Base-by-base conservation (phyloP, 2,797 vertebrate genomes). In the Parambassis ranga region DNA sequence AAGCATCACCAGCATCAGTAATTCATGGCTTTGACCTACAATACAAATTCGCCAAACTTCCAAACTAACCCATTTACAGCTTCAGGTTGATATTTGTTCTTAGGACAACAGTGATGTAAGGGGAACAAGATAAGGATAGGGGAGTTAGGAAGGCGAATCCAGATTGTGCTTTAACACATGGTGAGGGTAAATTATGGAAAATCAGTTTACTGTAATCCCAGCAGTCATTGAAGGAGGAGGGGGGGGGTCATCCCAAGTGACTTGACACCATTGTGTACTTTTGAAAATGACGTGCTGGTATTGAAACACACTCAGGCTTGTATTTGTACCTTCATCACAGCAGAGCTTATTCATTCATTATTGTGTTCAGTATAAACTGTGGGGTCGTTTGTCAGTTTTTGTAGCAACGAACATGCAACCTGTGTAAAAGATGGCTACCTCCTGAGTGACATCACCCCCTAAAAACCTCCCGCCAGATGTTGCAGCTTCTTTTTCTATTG, bases 171-270 rank as follows among this genome's bases (percentile, higher is more conserved):
- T 89, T 82, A 89, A 87, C 82, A 85, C 83, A 92, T 53, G 51
- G 86, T 81, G 81, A 86, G 85, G 88, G 86, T 86, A 91, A 90
- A 90, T 91, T 90, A 90, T 88, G 86, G 86, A 82, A 90, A 92
- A 91, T 90, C 89, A 90, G 77, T 83, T 92, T 91, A 91, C 65
- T 87, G 82, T 90, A 91, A 92, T 91, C 90, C 89, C 60, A 58
- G 76, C 74, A 66, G 76, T 88, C 86, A 80, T 85, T 88, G 83
- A 89, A 70, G 81, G 67, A 71, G 76, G 80, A 74, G 81, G 81
- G 67, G 71, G 76, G 80, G 74, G 81, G 90, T 90, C 85, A 90
- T 91, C 86, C 82, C 73, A 39, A 60, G 82, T 64, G 77, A 89
- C 79, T 85, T 89, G 84, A 91, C 88, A 89, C 87, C 76, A 90